Percentiles rank a stretch among this genome's conserved stretches.
Conservation (phyloP, 2,888 invertebrate genomes). For the Helleia helle region DNA sequence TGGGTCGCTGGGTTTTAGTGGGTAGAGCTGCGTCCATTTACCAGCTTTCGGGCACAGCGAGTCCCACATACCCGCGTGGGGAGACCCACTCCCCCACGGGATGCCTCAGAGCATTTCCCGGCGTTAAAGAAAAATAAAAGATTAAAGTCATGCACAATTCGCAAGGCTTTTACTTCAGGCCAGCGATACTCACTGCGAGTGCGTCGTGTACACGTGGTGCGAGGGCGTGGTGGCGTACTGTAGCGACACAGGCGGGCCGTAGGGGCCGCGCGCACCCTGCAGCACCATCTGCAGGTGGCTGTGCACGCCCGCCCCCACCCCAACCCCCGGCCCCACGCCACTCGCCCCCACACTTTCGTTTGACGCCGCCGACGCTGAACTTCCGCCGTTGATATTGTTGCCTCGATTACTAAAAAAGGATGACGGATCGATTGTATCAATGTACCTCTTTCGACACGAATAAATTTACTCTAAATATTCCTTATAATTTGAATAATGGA, state of each 20-base stretch:
- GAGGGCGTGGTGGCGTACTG: constrained; percentile 35
- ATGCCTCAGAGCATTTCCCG: no score
- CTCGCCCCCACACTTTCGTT: constrained; percentile 21
- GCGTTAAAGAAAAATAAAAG: no score
- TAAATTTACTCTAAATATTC: no score
- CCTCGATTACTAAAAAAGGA: constrained; percentile 29
- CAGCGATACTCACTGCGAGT: constrained; percentile 30
- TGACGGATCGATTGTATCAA: background rate
- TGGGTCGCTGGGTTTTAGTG: no score
- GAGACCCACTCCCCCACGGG: no score
- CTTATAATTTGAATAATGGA: no score
- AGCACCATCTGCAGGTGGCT: constrained; percentile 67
- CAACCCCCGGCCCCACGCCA: constrained; percentile 18
- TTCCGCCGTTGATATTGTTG: constrained; percentile 44
- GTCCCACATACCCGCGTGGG: no score
- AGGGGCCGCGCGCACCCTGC: constrained; percentile 45
- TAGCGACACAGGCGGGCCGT: constrained; percentile 29
- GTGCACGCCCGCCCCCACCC: constrained; percentile 23
- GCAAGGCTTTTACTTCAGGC: no score
- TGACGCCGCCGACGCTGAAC: constrained; percentile 17
- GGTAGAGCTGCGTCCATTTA: no score
- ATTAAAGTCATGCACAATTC: no score
- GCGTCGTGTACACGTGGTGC: constrained; percentile 37
- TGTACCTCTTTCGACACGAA: no score
- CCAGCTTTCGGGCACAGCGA: no score